These are phyloP conservation scores for Lytechinus variegatus DNA, from an alignment of 35 echinoderm and acorn worm species.

Conservation along the genomic window DNA sequence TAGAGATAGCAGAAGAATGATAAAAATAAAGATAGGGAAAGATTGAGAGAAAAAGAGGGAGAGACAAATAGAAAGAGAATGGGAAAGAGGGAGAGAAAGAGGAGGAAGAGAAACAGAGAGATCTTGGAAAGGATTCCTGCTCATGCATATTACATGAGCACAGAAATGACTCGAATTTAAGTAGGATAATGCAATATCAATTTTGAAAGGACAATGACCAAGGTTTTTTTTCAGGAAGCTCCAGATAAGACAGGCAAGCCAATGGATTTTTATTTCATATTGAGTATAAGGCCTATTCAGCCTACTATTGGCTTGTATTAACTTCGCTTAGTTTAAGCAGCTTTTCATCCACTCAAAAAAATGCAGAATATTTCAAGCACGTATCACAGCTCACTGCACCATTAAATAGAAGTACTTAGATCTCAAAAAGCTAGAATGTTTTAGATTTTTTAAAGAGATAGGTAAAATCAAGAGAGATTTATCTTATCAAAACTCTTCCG, in stretches of 20 bases:
- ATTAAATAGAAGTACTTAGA: not conserved
- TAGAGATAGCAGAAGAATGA: too few relatives aligned
- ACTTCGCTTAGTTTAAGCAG: not conserved
- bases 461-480: not conserved
- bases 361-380: not conserved
- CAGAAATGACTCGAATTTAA: not conserved
- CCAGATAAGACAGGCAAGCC: not conserved
- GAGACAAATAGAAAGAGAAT: too few relatives aligned
- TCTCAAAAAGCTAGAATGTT: conserved; percentile 2
- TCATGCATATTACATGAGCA: conserved; percentile 3
- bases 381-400: not conserved
- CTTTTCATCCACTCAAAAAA: not conserved
- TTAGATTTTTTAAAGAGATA: not conserved
- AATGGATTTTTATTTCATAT: not conserved
- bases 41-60: not conserved
- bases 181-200: not conserved
- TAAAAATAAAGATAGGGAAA: too few relatives aligned
- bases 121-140: not conserved
- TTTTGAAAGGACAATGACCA: conserved; percentile 12
- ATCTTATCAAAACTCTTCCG: conserved; percentile 2
- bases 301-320: not conserved
- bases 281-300: not conserved
- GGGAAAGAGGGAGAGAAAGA: not conserved
- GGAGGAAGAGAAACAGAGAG: not conserved
- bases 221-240: not conserved